A percentile compares a stretch with the other conserved stretches of the same genome.
Conservation (phyloP, 2,113 vertebrate species). For the Tor tambroides region DNA sequence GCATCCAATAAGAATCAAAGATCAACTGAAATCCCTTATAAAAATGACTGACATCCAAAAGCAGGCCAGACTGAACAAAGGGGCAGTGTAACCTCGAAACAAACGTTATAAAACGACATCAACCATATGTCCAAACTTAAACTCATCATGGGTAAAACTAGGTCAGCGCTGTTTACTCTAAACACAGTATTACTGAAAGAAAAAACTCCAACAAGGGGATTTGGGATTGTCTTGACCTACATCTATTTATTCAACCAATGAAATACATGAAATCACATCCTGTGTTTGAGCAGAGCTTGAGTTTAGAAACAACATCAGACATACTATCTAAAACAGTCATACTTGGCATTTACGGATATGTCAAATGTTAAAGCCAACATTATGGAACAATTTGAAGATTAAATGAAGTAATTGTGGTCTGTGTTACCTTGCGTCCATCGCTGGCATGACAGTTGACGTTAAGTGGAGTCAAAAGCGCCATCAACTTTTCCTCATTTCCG, state of each 20-base stretch:
- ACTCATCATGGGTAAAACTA: slow-evolving; percentile 4
- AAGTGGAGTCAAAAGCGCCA: slow-evolving; percentile 97
- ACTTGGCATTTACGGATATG: background rate
- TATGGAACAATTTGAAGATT: background rate
- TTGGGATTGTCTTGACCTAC: slow-evolving; percentile 10
- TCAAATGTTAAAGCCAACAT: background rate
- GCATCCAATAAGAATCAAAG: background rate
- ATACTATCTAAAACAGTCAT: background rate
- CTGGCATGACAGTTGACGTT: slow-evolving; percentile 99
- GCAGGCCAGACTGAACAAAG: background rate
- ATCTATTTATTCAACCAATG: background rate
- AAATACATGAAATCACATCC: background rate
- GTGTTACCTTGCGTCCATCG: slow-evolving; percentile 93
- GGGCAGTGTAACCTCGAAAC: background rate
- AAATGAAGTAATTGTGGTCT: background rate
- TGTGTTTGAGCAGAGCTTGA: background rate
- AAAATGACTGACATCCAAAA: background rate
- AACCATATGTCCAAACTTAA: slow-evolving; percentile 1
- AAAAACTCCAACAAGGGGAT: slow-evolving; percentile 1
- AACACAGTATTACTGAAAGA: background rate
- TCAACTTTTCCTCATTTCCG: slow-evolving; percentile 99
- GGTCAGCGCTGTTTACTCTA: background rate
- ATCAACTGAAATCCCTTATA: background rate
- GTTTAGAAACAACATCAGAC: background rate
- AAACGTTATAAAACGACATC: background rate